Base-by-base conservation (phyloP, 1,140 invertebrate species). In the Lepidotrigona ventralis region DNA sequence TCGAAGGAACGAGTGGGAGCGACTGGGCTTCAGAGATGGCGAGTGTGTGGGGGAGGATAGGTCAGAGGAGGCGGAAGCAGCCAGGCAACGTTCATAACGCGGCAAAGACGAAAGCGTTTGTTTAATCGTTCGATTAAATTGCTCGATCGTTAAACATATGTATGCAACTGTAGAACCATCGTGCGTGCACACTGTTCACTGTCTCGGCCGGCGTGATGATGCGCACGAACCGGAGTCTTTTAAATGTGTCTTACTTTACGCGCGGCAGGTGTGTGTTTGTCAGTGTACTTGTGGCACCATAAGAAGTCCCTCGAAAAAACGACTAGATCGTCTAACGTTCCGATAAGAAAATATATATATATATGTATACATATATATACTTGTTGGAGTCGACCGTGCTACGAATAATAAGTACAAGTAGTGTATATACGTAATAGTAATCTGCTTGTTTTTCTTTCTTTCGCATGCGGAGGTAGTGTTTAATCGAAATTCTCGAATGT, bases 271-370 rank as follows among this genome's bases (percentile, higher is more conserved):
- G 39, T 19, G n/a, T 39, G 15, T 78, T 68, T 23, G 68, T 53
- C 26, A 53, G 26, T 69, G 26, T 85, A 73, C 39, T 66, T 77
- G 70, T 85, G 81, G 64, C 84, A 83, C 84, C 69, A 29, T 69
- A 78, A 77, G 60, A 70, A 88, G 76, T 83, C 76, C 6, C 15
- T 12, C 73, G 70, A 66, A 88, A 81, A 85, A 60, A 69, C 76
- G 66, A 80, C 84, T 85, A 87, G 77, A 75, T 78, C 78, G 68
- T 68, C 75, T 88, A 88, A 85, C 54, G 74, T 87, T 70, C 78
- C 79, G 64, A 84, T 90, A 90, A 89, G 88, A 87, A 89, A 87
- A 87, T 87, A 90, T 83, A 84, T n/a, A 21, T 72, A 26, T 26
- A 26, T 51, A 51, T n/a, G 8, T 53, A 9, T 71, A 71, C 53